These are phyloP conservation scores for Spongilla lacustris DNA, from an alignment of 37 sponge, comb jelly and placozoan species.

Conservation along the genomic window DNA sequence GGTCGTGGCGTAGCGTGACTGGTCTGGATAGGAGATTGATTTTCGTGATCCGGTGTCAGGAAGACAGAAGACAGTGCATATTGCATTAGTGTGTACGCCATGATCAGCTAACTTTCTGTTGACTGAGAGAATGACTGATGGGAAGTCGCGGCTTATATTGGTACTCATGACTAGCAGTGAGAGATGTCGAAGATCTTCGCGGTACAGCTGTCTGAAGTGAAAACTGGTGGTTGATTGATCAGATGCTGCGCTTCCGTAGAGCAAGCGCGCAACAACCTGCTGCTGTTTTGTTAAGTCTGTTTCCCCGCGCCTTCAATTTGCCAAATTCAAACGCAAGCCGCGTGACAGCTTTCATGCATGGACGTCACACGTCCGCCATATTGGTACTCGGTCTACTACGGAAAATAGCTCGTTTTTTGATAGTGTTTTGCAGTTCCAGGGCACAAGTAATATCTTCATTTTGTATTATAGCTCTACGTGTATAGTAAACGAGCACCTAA, in stretches of 20 bases:
- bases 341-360: too few species aligned
- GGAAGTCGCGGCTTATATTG: not conserved
- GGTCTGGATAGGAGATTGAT: not conserved
- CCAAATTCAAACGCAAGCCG: too few species aligned
- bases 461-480: too few species aligned
- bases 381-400: too few species aligned
- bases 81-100: not conserved
- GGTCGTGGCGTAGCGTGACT: not conserved
- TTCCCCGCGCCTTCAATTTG: not conserved
- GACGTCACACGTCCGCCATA: too few species aligned
- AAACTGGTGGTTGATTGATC: not conserved
- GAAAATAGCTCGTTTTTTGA: too few species aligned
- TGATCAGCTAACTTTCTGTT: not conserved
- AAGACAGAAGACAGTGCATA: not conserved
- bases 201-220: not conserved
- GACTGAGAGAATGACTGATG: not conserved
- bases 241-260: not conserved
- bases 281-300: not conserved
- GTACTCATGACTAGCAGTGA: not conserved
- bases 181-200: not conserved
- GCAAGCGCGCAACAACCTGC: not conserved
- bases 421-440: too few species aligned
- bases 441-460: too few species aligned
- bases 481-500: too few species aligned
- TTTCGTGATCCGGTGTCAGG: not conserved